Evolutionary conservation across 23 tunicate species (phyloP), one percentile per base, ranked within the genome.

Genomic region (Aplidium turbinatum): DNA sequence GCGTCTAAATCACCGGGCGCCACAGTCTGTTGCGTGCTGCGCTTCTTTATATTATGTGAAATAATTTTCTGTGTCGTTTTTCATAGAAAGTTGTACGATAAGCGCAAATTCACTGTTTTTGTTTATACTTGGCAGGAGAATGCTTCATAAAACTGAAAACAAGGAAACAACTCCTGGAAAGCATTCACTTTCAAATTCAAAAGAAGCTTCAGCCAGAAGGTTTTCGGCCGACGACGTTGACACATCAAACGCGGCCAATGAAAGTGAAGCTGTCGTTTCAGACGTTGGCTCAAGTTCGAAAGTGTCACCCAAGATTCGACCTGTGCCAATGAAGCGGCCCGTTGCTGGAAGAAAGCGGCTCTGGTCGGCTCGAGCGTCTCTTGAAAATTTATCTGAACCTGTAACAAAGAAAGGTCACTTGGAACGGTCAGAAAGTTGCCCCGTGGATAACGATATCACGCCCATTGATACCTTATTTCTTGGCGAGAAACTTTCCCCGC

Each of bases 291-390:
- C 51, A 21, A 66, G 29, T 51, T 38, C 38, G 51, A 66, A 66
- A 66, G 38, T 66, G 2, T 66, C 72, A 16, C 72, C 72, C 51
- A 66, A 39, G 25, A 39, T 66, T 25, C 51, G 72, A 4, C 72
- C 72, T 3, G 52, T 39, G 20, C 4, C 68, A 5, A 25, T 61
- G 36, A 60, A 60, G 22, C 34, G 38, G 36, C 30, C 30, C 67
- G 24, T 36, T 7, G 22, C 23, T 13, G 22, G 38, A 19, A 60
- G 67, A 38, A 80, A 80, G 57, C 57, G 85, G 4, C 70, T 80
- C 3, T 80, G 85, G 85, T 80, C 85, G n/a, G 39, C 84, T 20
- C 45, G 65, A 68, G 70, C 90, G 35, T 46, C 70, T 11, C 4
- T 42, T 9, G 34, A 16, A n/a, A n/a, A n/a, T 31, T 5, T 38